Evolutionary conservation across 2,888 invertebrate species (phyloP), one percentile per base, ranked within the genome.

Genomic region (Eledona agricola): DNA sequence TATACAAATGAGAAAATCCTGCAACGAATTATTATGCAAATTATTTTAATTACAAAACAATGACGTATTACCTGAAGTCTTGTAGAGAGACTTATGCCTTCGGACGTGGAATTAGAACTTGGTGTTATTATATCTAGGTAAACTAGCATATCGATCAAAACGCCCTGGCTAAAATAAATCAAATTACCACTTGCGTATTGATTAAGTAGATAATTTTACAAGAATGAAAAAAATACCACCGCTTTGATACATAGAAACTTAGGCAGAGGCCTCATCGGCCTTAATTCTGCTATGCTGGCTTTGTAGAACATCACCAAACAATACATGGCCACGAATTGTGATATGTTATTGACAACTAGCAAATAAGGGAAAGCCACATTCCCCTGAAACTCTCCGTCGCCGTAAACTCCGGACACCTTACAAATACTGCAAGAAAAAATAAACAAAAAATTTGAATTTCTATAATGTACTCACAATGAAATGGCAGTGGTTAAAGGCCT

Each of bases 161-260:
- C 92, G 45, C 93, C 90, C 86, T 96, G 96, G 80, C 96, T 96
- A 79, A 52, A 81, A 80, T 29, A 42, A 10, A 22, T 15, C 53
- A 4, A n/a, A 23, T 34, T 49, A 22, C 6, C 11, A 42, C 11
- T 49, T 28, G 38, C 1, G 4, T 34, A 13, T n/a, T 17, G 28
- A 2, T 6, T 26, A 11, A 26, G n/a, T 42, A 19, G 17, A 56
- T 15, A 20, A 55, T 85, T 93, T 89, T 84, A 96, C 96, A 96
- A 96, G 79, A 97, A 97, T 31, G 96, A 96, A 75, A 96, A 93
- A 81, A 97, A 97, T 12, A 97, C 95, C 43, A 97, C 96, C 61
- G 95, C 93, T 79, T 97, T 97, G 64, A 97, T 96, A 76, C 96
- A 96, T 40, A 97, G 80, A 79, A 97, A 96, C 78, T 97, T 97